These are phyloP conservation scores for Manis pentadactyla DNA, from an alignment of 2,797 vertebrate genomes.

Conservation along the genomic window DNA sequence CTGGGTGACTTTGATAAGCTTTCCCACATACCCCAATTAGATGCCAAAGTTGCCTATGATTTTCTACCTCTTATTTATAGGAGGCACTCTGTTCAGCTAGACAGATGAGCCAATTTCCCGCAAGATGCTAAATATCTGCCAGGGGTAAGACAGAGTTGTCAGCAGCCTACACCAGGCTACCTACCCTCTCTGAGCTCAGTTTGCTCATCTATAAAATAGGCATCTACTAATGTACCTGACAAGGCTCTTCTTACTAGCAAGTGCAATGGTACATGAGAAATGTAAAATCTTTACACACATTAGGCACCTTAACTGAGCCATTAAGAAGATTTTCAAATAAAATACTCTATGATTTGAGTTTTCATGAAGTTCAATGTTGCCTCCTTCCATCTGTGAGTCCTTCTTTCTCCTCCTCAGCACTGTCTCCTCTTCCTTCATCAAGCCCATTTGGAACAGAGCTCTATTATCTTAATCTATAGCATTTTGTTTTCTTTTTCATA, in stretches of 20 bases:
- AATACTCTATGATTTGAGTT: neutral
- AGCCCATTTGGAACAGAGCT: constrained; percentile 71
- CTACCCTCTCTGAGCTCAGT: neutral
- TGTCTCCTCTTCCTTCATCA: constrained; percentile 66
- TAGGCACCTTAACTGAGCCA: neutral
- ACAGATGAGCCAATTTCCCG: neutral
- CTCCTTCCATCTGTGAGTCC: neutral
- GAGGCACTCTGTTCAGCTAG: constrained; percentile 42
- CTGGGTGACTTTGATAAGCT: neutral
- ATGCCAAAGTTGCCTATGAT: neutral
- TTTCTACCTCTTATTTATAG: constrained; percentile 63
- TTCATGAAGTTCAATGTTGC: neutral
- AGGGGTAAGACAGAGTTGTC: neutral
- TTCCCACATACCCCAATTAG: neutral
- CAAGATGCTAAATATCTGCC: neutral
- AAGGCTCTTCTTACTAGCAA: neutral
- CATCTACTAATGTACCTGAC: neutral
- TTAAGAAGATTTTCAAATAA: neutral
- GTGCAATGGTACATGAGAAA: neutral
- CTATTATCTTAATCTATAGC: constrained; percentile 71
- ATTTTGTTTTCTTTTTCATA: constrained; percentile 77
- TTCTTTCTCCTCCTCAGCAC: constrained; percentile 79
- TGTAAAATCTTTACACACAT: neutral
- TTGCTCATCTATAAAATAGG: neutral
- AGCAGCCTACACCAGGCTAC: neutral